phyloP scores from a whole-genome alignment of 2,888 invertebrate species.

The Hofmannophila pseudospretella region DNA sequence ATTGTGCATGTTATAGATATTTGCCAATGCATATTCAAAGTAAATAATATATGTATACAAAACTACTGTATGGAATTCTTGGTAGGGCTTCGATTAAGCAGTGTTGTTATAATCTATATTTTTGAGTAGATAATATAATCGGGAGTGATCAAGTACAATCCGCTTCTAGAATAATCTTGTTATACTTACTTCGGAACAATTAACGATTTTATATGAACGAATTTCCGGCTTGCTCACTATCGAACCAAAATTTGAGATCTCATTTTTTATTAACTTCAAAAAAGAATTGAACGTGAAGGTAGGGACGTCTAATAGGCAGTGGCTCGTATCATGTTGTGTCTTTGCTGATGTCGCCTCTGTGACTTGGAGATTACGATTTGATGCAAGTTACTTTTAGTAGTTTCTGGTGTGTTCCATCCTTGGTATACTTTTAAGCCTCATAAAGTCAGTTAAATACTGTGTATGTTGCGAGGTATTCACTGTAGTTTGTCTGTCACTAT shows the following conservation, averaged over 20 bases:
- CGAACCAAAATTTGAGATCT: constrained; percentile 73
- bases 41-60: constrained; percentile 48
- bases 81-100: constrained; percentile 46
- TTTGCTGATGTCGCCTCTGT: constrained; percentile 2
- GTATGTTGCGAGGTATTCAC: too few species aligned
- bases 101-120: constrained; percentile 26
- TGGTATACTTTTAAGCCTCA: not conserved
- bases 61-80: constrained; percentile 46
- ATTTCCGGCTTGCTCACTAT: constrained; percentile 67
- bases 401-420: not conserved
- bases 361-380: not conserved
- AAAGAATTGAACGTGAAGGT: constrained; percentile 2
- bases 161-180: constrained; percentile 38
- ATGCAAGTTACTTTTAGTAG: not conserved
- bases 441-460: too few species aligned
- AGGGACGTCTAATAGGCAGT: not conserved
- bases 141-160: constrained; percentile 65
- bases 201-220: constrained; percentile 58
- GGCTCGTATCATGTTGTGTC: not conserved
- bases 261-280: constrained; percentile 35
- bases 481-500: too few species aligned
- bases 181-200: constrained; percentile 42
- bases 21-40: constrained; percentile 55
- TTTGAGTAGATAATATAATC: constrained; percentile 38
- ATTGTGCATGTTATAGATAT: constrained; percentile 58